Percentiles rank a stretch among this genome's conserved stretches.
Evolutionary conservation across 2,888 invertebrate species (phyloP).

Genomic region (Baccha elongata): DNA sequence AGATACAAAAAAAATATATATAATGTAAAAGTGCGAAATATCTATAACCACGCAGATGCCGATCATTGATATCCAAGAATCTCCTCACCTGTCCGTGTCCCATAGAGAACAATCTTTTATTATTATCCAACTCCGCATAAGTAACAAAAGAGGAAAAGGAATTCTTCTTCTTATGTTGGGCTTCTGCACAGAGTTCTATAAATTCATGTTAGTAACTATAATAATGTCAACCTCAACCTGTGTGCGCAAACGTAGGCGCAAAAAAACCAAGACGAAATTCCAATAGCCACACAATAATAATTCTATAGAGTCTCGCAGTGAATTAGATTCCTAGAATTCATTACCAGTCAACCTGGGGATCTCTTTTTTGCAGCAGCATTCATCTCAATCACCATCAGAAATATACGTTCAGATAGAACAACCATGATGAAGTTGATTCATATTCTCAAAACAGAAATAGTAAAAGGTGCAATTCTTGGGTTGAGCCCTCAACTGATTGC

Average conservation of each 20-base stretch:
- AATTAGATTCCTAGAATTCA: slow-evolving; percentile 65
- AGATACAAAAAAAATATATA: background rate
- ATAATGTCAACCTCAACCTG: slow-evolving; percentile 65
- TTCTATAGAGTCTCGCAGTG: slow-evolving; percentile 50
- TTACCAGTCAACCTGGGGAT: slow-evolving; percentile 56
- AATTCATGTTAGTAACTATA: background rate
- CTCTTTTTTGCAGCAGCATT: slow-evolving; percentile 24
- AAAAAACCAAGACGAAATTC: slow-evolving; percentile 39
- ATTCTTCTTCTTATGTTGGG: slow-evolving; percentile 26
- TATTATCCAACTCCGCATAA: slow-evolving; percentile 26
- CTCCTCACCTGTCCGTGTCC: slow-evolving; percentile 66
- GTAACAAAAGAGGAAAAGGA: slow-evolving; percentile 31
- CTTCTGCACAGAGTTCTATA: slow-evolving; percentile 13
- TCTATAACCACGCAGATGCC: slow-evolving; percentile 48
- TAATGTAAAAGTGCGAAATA: slow-evolving; percentile 45
- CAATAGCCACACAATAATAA: slow-evolving; percentile 44
- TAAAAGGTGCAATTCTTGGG: slow-evolving; percentile 62
- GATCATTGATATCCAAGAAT: slow-evolving; percentile 60
- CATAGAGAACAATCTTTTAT: slow-evolving; percentile 38
- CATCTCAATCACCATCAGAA: slow-evolving; percentile 28
- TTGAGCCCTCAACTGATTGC: slow-evolving; percentile 64
- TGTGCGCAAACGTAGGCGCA: slow-evolving; percentile 28
- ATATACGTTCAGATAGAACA: slow-evolving; percentile 3
- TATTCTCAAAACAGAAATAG: slow-evolving; percentile 43
- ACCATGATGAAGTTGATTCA: slow-evolving; percentile 44